phyloP scores from a whole-genome alignment of 2,113 vertebrate species.

The Passer domesticus region DNA sequence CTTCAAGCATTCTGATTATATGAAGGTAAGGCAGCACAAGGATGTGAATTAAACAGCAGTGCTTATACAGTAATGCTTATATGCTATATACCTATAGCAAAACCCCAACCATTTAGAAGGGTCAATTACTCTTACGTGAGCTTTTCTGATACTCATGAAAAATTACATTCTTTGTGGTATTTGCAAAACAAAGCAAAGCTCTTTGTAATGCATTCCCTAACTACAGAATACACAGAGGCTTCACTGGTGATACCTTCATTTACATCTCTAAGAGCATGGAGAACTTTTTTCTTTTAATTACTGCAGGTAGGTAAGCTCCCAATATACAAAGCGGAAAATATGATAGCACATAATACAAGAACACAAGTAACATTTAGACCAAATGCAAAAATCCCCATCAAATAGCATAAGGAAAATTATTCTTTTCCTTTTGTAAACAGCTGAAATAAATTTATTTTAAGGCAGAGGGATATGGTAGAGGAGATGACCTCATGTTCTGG shows the following conservation, averaged over 20 bases:
- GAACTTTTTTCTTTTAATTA: neutral
- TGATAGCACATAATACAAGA: neutral
- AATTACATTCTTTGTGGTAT: neutral
- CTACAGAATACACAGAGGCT: accelerated
- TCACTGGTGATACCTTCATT: neutral
- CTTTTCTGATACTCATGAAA: neutral
- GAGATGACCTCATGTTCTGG: neutral
- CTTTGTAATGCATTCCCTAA: neutral
- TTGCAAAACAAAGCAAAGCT: neutral
- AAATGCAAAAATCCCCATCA: neutral
- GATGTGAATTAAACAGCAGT: neutral
- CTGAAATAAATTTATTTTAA: neutral
- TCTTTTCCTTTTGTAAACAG: neutral
- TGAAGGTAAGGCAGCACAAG: neutral
- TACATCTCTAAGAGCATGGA: neutral
- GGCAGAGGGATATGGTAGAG: neutral
- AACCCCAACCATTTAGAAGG: neutral
- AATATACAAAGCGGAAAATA: neutral
- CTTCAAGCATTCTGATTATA: neutral
- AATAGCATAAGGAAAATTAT: neutral
- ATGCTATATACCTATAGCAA: neutral
- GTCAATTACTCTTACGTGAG: neutral
- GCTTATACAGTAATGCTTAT: neutral
- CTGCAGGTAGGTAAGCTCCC: neutral
- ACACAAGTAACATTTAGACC: neutral